phyloP scores from a whole-genome alignment of 23 tunicate species.

The Trididemnum miniatum region DNA sequence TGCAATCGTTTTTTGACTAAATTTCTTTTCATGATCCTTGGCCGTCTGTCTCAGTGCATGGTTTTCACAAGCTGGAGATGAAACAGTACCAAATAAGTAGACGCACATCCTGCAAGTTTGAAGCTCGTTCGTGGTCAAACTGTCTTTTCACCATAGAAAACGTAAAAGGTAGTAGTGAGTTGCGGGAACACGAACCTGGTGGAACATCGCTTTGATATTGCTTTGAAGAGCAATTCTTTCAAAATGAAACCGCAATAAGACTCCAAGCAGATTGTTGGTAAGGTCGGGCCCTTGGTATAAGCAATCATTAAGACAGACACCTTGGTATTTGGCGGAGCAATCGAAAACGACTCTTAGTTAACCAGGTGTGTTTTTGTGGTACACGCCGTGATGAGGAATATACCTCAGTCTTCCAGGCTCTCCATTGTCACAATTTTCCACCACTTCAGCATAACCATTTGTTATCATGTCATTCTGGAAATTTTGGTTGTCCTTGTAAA shows the following conservation, averaged over 20 bases:
- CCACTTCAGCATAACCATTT: slow-evolving; percentile 50
- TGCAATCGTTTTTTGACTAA: background rate
- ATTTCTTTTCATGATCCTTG: background rate
- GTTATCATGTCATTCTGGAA: slow-evolving; percentile 36
- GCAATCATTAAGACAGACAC: slow-evolving; percentile 31
- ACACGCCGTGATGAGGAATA: slow-evolving; percentile 56
- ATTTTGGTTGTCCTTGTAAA: slow-evolving; percentile 22
- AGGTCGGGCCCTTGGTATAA: slow-evolving; percentile 11
- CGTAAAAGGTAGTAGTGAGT: background rate
- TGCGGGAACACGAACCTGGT: background rate
- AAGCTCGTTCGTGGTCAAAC: background rate
- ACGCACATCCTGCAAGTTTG: slow-evolving; percentile 15
- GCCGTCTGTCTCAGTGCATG: slow-evolving; percentile 21
- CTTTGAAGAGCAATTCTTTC: background rate
- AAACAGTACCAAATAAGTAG: slow-evolving; percentile 28
- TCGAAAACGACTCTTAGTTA: slow-evolving; percentile 52
- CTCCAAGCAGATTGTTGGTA: slow-evolving; percentile 20
- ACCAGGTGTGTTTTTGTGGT: slow-evolving; percentile 45
- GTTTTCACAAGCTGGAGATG: slow-evolving; percentile 18
- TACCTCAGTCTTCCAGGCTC: slow-evolving; percentile 27
- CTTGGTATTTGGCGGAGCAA: slow-evolving; percentile 37
- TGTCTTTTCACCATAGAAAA: slow-evolving; percentile 25
- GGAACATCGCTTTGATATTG: slow-evolving; percentile 13
- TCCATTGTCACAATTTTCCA: background rate
- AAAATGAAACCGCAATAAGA: background rate